A percentile compares a stretch with the other conserved stretches of the same genome.
Conservation (phyloP, 1,140 invertebrate genomes). For the Nephila pilipes region DNA sequence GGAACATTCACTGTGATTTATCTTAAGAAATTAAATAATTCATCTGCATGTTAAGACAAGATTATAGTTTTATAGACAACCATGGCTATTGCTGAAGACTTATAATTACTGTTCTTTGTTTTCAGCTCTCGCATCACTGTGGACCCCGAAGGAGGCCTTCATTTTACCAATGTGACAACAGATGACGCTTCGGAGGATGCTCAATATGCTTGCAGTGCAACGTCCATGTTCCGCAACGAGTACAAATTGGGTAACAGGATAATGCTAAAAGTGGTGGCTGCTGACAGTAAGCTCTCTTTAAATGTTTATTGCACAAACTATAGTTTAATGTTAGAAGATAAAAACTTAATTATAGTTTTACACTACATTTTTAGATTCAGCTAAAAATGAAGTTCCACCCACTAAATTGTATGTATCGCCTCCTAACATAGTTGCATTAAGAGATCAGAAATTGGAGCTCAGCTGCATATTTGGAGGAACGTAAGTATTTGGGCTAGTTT, state of each 20-base stretch:
- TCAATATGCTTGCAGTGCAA: constrained; percentile 93
- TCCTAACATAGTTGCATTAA: constrained; percentile 90
- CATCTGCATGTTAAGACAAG: too few relatives aligned
- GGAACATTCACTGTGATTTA: too few relatives aligned
- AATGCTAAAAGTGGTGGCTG: constrained; percentile 88
- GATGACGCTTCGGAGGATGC: constrained; percentile 89
- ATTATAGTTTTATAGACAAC: too few relatives aligned
- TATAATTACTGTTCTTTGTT: not conserved
- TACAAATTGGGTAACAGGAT: constrained; percentile 94
- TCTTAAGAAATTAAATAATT: too few relatives aligned
- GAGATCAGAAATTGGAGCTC: constrained; percentile 90
- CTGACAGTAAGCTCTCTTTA: constrained; percentile 82
- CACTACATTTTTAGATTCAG: constrained; percentile 79
- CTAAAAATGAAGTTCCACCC: constrained; percentile 88
- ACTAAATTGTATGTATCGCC: constrained; percentile 91
- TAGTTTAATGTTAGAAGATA: not conserved
- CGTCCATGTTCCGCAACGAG: constrained; percentile 86
- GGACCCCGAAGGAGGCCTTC: constrained; percentile 95
- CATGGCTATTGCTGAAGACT: too few relatives aligned
- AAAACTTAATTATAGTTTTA: not conserved
- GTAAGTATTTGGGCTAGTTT: constrained; percentile 82
- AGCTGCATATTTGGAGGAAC: constrained; percentile 96
- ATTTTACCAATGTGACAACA: constrained; percentile 95
- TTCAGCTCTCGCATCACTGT: constrained; percentile 90
- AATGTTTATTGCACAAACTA: not conserved